Evolutionary conservation across 2,113 vertebrate species (phyloP).

Genomic region (Chauna torquata): DNA sequence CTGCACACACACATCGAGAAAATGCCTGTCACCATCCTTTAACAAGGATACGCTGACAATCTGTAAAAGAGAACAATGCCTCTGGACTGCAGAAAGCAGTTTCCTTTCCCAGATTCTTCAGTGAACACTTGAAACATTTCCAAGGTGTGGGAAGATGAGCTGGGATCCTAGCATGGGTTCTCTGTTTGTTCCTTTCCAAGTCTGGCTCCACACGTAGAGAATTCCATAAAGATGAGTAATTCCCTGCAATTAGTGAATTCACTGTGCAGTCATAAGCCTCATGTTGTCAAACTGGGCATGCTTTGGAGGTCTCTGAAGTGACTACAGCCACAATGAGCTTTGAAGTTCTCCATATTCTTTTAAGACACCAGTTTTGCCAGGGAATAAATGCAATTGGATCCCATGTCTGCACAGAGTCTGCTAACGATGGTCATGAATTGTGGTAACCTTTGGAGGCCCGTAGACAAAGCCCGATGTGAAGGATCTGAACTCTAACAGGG

Average conservation of each 20-base stretch:
- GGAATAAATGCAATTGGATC: background rate
- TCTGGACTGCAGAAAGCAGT: background rate
- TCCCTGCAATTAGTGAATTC: background rate
- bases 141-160: background rate
- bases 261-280: background rate
- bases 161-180: background rate
- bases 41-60: background rate
- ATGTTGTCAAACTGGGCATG: background rate
- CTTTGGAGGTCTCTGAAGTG: background rate
- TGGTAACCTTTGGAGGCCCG: background rate
- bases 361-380: background rate
- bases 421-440: fast-evolving
- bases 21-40: background rate
- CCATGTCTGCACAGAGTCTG: fast-evolving
- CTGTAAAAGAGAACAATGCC: background rate
- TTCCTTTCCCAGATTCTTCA: background rate
- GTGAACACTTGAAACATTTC: background rate
- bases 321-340: background rate
- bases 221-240: background rate
- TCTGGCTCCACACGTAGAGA: fast-evolving
- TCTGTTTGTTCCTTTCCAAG: background rate
- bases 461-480: background rate
- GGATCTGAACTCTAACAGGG: background rate
- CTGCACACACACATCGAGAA: background rate
- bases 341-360: background rate